These are phyloP conservation scores for Drosophila helvetica DNA, from an alignment of 2,888 invertebrate genomes.

Conservation along the genomic window DNA sequence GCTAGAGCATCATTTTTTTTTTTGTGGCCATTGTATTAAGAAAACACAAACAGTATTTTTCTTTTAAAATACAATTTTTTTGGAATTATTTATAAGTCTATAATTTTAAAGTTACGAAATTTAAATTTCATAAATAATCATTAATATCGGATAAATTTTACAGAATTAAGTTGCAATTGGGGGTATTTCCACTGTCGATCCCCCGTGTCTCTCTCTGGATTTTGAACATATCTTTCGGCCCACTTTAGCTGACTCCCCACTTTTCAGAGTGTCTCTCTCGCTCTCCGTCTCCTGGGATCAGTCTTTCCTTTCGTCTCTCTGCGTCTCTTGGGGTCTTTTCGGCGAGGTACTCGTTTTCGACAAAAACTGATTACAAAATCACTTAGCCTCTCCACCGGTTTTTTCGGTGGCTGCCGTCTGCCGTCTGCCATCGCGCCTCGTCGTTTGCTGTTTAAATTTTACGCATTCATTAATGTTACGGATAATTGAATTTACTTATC, in stretches of 20 bases:
- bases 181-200: background rate
- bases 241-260: conserved; percentile 43
- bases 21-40: too few species aligned
- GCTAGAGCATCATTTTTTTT: too few species aligned
- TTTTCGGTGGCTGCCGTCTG: conserved; percentile 10
- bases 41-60: too few species aligned
- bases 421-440: background rate
- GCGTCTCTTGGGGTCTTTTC: background rate
- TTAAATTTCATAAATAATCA: too few species aligned
- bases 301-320: background rate
- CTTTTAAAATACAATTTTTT: too few species aligned
- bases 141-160: background rate
- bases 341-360: background rate
- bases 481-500: conserved; percentile 80
- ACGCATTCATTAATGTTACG: conserved; percentile 76
- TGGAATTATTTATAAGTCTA: too few species aligned
- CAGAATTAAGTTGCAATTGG: background rate
- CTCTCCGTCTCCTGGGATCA: background rate
- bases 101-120: too few species aligned
- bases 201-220: background rate
- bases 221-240: background rate
- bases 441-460: conserved; percentile 68
- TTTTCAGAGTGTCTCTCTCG: conserved; percentile 10
- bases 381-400: conserved; percentile 47
- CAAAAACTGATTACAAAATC: conserved; percentile 67